phyloP scores from a whole-genome alignment of 1,140 invertebrate species.

The Protaetia brevitarsis region DNA sequence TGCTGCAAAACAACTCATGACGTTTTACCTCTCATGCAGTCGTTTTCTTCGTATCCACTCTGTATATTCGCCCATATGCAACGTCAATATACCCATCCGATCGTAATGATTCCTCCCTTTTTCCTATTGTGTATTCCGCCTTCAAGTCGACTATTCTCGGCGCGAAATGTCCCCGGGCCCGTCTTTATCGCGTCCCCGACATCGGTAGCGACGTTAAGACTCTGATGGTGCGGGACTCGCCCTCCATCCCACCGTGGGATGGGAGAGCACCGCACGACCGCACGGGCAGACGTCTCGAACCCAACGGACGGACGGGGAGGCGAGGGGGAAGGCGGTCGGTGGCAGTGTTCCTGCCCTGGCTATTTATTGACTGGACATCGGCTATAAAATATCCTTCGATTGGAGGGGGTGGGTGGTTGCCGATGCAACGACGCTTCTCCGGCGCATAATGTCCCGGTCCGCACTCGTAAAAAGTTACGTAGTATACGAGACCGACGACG shows the following conservation, averaged over 20 bases:
- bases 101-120: too few species aligned
- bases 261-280: not conserved
- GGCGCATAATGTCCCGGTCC: constrained; percentile 35
- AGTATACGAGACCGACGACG: constrained; percentile 23
- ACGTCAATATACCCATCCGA: too few species aligned
- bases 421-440: not conserved
- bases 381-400: constrained; percentile 39
- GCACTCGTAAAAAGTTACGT: constrained; percentile 40
- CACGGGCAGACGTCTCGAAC: constrained; percentile 18
- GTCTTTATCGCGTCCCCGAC: constrained; percentile 15
- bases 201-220: constrained; percentile 12
- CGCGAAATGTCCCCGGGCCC: not conserved
- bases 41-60: too few species aligned
- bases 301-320: not conserved
- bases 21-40: too few species aligned
- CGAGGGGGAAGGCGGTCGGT: not conserved
- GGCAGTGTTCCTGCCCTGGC: constrained; percentile 22
- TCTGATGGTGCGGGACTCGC: constrained; percentile 10
- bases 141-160: constrained; percentile 14
- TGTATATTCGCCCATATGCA: too few species aligned
- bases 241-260: constrained; percentile 29
- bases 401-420: constrained; percentile 10
- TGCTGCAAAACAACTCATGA: too few species aligned
- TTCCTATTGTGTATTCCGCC: constrained; percentile 38
- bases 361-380: constrained; percentile 43